These are phyloP conservation scores for Horisme vitalbata DNA, from an alignment of 2,888 invertebrate species.

Conservation along the genomic window DNA sequence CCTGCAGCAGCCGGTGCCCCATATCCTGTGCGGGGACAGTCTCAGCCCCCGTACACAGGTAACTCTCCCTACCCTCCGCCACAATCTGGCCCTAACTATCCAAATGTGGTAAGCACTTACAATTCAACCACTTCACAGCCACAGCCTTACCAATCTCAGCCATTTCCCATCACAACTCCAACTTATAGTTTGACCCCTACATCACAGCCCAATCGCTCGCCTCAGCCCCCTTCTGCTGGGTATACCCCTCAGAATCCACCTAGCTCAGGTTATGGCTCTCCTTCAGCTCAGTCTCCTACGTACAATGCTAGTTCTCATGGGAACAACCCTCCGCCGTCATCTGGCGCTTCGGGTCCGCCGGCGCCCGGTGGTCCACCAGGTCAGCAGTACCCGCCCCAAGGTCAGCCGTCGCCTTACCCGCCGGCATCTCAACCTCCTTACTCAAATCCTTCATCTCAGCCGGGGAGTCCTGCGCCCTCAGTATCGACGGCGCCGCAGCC, in stretches of 20 bases:
- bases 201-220: conserved; percentile 78
- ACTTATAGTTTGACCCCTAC: conserved; percentile 81
- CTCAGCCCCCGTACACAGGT: conserved; percentile 74
- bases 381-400: conserved; percentile 85
- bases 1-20: conserved; percentile 70
- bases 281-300: conserved; percentile 85
- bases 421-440: conserved; percentile 83
- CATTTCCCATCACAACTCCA: conserved; percentile 75
- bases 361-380: conserved; percentile 81
- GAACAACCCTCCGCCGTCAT: conserved; percentile 74
- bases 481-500: conserved; percentile 82
- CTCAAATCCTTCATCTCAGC: conserved; percentile 80
- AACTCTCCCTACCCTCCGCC: conserved; percentile 74
- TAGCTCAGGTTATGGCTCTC: conserved; percentile 84
- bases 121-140: conserved; percentile 75
- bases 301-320: conserved; percentile 84
- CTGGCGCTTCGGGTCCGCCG: conserved; percentile 75
- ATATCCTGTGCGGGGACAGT: conserved; percentile 68
- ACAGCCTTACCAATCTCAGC: conserved; percentile 76
- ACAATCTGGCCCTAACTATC: conserved; percentile 68
- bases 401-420: conserved; percentile 85
- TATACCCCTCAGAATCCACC: conserved; percentile 83
- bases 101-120: conserved; percentile 75
- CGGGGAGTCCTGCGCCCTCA: conserved; percentile 77
- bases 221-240: conserved; percentile 81